phyloP scores from a whole-genome alignment of 1,140 invertebrate species.

The Drosophila bocqueti region DNA sequence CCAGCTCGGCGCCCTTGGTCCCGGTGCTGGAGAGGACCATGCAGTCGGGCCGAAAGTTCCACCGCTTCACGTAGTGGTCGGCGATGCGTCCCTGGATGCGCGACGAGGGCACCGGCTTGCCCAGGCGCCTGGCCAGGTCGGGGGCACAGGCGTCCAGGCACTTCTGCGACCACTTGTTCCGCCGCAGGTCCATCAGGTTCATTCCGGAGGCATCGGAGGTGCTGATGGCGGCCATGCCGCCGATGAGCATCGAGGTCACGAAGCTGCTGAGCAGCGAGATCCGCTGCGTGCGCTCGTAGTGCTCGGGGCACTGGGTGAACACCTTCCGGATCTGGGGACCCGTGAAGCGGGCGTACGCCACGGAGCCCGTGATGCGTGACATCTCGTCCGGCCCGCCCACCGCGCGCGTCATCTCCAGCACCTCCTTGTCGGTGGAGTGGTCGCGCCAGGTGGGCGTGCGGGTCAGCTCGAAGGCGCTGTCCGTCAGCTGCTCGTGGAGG shows the following conservation, averaged over 20 bases:
- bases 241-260: constrained; percentile 93
- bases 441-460: constrained; percentile 98
- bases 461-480: constrained; percentile 89
- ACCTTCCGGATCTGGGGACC: constrained; percentile 97
- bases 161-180: constrained; percentile 91
- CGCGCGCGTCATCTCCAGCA: constrained; percentile 90
- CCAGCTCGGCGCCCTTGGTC: constrained; percentile 94
- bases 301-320: constrained; percentile 88
- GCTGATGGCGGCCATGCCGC: constrained; percentile 95
- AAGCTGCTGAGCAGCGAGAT: constrained; percentile 98
- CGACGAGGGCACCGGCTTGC: constrained; percentile 89
- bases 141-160: constrained; percentile 91
- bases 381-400: constrained; percentile 93
- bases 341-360: constrained; percentile 96
- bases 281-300: constrained; percentile 93
- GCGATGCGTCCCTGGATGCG: constrained; percentile 90
- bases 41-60: constrained; percentile 93
- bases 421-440: constrained; percentile 92
- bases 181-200: constrained; percentile 95
- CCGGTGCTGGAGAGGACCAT: constrained; percentile 94
- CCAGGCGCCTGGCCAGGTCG: constrained; percentile 89
- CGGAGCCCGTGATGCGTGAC: constrained; percentile 94
- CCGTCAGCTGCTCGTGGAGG: constrained; percentile 92
- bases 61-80: constrained; percentile 92
- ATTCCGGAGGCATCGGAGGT: constrained; percentile 97